Evolutionary conservation across 1,140 invertebrate species (phyloP).

Genomic region (Platorchestia sp.): DNA sequence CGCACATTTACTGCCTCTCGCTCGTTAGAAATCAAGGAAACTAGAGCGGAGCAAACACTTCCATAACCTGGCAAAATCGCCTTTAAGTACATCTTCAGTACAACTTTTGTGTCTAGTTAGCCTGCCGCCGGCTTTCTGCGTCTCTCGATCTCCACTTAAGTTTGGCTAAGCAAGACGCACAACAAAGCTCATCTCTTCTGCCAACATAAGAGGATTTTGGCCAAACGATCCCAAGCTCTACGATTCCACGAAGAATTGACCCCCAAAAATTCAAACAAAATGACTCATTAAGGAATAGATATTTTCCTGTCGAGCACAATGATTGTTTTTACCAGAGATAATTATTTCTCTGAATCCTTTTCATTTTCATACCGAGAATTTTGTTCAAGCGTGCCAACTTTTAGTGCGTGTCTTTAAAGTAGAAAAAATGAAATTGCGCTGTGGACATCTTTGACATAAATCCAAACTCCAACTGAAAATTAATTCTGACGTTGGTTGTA

Average conservation of each 20-base stretch:
- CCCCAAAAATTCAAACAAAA: background rate
- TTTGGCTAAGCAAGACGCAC: background rate
- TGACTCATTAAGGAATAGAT: background rate
- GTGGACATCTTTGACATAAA: too few relatives aligned
- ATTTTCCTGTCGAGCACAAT: background rate
- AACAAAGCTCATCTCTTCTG: background rate
- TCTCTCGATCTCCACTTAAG: background rate
- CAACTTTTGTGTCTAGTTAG: slow-evolving; percentile 14
- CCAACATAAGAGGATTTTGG: background rate
- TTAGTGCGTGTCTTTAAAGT: too few relatives aligned
- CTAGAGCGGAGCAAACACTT: background rate
- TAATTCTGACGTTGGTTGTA: too few relatives aligned
- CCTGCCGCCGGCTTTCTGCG: background rate
- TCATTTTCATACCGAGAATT: background rate
- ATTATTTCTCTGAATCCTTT: background rate
- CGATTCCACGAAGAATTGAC: background rate
- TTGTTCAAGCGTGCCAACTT: background rate
- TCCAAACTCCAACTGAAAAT: too few relatives aligned
- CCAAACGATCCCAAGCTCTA: background rate
- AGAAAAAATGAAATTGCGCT: too few relatives aligned
- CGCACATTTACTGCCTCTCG: background rate
- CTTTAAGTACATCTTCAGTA: background rate
- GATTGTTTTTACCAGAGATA: background rate
- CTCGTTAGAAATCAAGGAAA: background rate
- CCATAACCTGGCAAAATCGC: background rate